These are phyloP conservation scores for Diachrysia chrysitis DNA, from an alignment of 2,888 invertebrate genomes.

Conservation along the genomic window DNA sequence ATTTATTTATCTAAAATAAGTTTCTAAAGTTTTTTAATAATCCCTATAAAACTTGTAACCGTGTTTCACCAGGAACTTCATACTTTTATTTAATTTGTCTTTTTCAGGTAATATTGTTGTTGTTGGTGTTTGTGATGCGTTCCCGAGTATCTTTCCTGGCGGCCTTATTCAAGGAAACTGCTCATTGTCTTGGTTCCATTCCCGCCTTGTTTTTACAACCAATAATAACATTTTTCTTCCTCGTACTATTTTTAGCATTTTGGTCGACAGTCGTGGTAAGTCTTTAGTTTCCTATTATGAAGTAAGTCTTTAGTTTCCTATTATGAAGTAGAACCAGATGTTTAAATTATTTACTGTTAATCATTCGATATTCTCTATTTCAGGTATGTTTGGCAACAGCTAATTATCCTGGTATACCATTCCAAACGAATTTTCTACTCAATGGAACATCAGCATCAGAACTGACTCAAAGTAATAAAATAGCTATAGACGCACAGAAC, in stretches of 20 bases:
- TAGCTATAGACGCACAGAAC: conserved; percentile 71
- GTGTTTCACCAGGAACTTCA: no score
- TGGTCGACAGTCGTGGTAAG: conserved; percentile 96
- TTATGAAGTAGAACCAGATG: not conserved
- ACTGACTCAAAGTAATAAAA: conserved; percentile 67
- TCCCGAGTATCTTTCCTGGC: conserved; percentile 95
- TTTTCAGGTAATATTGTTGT: conserved; percentile 91
- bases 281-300: conserved; percentile 44
- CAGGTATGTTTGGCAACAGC: conserved; percentile 94
- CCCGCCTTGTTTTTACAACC: conserved; percentile 96
- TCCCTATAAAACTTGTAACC: no score
- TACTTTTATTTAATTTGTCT: not conserved
- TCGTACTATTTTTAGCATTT: conserved; percentile 94
- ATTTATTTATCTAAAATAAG: no score
- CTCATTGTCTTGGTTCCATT: conserved; percentile 94
- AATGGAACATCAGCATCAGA: conserved; percentile 72
- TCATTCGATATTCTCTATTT: conserved; percentile 30
- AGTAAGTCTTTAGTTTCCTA: conserved; percentile 40
- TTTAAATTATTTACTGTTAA: not conserved
- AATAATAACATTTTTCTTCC: conserved; percentile 93
- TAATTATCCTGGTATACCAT: conserved; percentile 91
- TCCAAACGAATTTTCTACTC: conserved; percentile 79
- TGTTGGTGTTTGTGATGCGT: conserved; percentile 93
- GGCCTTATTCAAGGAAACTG: conserved; percentile 96
- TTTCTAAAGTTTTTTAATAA: no score